phyloP scores from a whole-genome alignment of 2,888 invertebrate species.

The Phyto melanocephala region DNA sequence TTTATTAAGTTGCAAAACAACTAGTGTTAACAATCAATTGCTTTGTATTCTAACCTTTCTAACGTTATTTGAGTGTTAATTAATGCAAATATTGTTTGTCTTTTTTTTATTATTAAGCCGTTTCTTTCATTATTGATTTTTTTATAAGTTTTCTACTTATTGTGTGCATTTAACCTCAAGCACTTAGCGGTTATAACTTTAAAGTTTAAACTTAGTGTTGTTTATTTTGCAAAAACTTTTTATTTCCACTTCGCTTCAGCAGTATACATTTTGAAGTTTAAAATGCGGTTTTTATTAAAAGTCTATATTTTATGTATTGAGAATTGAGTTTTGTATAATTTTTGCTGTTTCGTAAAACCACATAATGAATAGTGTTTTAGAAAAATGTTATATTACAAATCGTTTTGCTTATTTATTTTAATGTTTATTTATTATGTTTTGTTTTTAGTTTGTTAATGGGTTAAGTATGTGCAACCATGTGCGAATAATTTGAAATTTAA shows the following conservation, averaged over 20 bases:
- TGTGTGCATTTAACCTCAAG: constrained; percentile 41
- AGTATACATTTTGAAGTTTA: constrained; percentile 38
- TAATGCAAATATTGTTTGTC: background rate
- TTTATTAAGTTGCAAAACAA: no score
- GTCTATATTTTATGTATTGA: background rate
- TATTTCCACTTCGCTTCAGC: constrained; percentile 1
- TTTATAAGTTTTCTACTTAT: no score
- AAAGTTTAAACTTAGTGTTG: background rate
- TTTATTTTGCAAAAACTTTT: background rate
- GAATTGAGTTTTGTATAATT: constrained; percentile 11
- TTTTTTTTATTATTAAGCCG: background rate
- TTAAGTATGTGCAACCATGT: constrained; percentile 60
- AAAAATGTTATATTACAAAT: constrained; percentile 6
- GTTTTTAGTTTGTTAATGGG: constrained; percentile 50
- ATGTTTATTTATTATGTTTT: background rate
- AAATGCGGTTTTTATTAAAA: constrained; percentile 39
- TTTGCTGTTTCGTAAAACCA: constrained; percentile 12
- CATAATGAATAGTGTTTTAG: constrained; percentile 13
- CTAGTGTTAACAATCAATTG: background rate
- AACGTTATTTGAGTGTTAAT: background rate
- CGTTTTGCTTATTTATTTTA: background rate
- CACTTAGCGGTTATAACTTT: constrained; percentile 38
- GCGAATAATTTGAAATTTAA: constrained; percentile 53
- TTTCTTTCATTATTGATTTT: constrained; percentile 4
- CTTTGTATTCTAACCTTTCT: constrained; percentile 21